Base-by-base conservation (phyloP, 2,797 vertebrate species). In the Enteromius trimaculatus region DNA sequence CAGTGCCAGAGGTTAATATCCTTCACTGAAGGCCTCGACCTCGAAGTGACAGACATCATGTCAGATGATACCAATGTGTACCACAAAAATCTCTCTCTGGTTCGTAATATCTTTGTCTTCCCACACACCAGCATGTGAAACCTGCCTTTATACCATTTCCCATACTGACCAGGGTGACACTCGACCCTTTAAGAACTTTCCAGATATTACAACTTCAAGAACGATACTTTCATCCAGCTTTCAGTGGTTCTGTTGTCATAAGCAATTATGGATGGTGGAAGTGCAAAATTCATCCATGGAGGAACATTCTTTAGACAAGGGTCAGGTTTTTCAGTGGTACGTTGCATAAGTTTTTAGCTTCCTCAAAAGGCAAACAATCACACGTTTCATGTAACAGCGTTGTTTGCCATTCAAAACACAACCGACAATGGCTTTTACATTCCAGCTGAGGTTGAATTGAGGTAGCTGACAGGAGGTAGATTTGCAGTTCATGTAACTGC, bases 181-280 rank as follows among this genome's bases (percentile, higher is more conserved):
- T 51, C 21, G 42, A 71, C 21, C 21, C 17, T 37, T 23, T 7
- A 21, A 62, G 51, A 72, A 64, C 44, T 31, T 74, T 66, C 55
- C 58, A 80, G 47, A 47, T 31, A 8, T 3, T 60, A 37, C 8
- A 47, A 31, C 17, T 11, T 62, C 19, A 44, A 39, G 21, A 53
- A 53, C 58, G 9, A 16, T 3, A 34, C 82, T 29, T 77, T 69
- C 83, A 82, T 79, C 77, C 86, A 88, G 84, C 84, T 89, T 68
- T 84, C 84, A 87, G 81, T 87, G 58, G 83, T 86, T 91, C 85
- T 84, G 82, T 23, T 77, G 76, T 79, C 77, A 79, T 66, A 13
- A 34, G 29, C n/a, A 79, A 66, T 79, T 49, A 66, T 66, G 44
- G 19, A 66, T 34, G 26, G 64, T 21, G 39, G 42, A 31, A 14